A percentile compares a stretch with the other conserved stretches of the same genome.
phyloP scores from a whole-genome alignment of 2,888 invertebrate genomes.

The Schizotus pectinicornis region DNA sequence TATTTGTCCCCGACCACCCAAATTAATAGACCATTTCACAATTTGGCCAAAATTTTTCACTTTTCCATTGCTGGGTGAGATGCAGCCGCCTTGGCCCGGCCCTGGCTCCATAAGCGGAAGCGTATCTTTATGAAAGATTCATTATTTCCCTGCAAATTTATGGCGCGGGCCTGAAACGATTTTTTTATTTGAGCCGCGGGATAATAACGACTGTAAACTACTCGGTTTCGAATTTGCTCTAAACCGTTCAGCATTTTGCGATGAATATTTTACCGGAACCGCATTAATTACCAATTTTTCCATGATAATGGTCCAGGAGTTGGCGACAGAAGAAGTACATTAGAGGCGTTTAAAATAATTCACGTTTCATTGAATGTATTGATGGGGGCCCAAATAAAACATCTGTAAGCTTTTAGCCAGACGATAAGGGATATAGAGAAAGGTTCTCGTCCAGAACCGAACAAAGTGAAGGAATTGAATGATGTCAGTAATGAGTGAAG shows the following conservation, averaged over 20 bases:
- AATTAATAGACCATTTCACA: too few species aligned
- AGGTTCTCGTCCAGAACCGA: too few species aligned
- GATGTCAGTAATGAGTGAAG: too few species aligned
- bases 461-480: too few species aligned
- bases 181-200: conserved; percentile 3
- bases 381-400: conserved; percentile 22
- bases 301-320: conserved; percentile 12
- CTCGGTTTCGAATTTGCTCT: conserved; percentile 5
- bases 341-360: conserved; percentile 27
- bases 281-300: not conserved
- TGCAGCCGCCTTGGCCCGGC: too few species aligned
- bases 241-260: conserved; percentile 14
- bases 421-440: too few species aligned
- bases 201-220: not conserved
- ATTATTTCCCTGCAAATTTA: conserved; percentile 35
- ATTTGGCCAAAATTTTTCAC: too few species aligned
- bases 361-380: conserved; percentile 31
- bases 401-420: conserved; percentile 18
- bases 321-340: conserved; percentile 24
- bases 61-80: too few species aligned
- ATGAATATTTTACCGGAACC: not conserved
- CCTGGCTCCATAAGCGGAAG: conserved; percentile 19
- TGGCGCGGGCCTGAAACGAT: conserved; percentile 17
- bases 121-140: conserved; percentile 36
- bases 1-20: too few species aligned